Percentiles rank a stretch among this genome's conserved stretches.
Evolutionary conservation across 2,113 vertebrate species (phyloP).

Genomic region (Epinephelus moara): DNA sequence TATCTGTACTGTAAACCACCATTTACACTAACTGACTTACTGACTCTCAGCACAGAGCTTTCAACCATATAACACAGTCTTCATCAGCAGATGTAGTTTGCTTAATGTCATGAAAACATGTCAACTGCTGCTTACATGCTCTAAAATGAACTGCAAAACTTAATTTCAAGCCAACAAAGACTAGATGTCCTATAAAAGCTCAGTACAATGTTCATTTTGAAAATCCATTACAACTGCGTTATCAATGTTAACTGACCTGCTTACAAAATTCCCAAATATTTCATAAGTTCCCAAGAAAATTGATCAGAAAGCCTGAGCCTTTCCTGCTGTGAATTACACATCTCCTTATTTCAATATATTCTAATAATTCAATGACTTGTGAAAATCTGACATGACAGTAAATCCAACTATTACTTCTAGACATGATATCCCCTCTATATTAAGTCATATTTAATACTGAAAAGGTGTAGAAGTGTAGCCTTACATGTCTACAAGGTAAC

Average conservation of each 20-base stretch:
- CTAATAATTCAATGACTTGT: neutral
- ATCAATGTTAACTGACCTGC: neutral
- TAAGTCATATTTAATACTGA: neutral
- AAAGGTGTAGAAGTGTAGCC: neutral
- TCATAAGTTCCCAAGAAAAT: neutral
- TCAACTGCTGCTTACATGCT: neutral
- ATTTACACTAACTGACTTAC: neutral
- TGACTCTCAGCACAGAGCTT: neutral
- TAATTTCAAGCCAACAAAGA: neutral
- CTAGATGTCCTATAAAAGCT: neutral
- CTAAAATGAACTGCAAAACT: neutral
- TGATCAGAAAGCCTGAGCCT: too few species aligned
- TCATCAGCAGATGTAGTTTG: neutral
- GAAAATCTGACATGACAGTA: neutral
- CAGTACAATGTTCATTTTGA: too few species aligned
- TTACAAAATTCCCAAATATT: neutral
- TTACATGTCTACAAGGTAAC: neutral
- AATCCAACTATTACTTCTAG: neutral
- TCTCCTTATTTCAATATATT: neutral
- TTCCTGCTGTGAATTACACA: neutral
- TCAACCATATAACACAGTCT: neutral
- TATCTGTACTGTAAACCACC: neutral
- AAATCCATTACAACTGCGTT: neutral
- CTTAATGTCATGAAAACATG: neutral
- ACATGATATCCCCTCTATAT: neutral